Evolutionary conservation across 2,797 vertebrate species (phyloP).

Genomic region (Chaenodraco wilsoni): DNA sequence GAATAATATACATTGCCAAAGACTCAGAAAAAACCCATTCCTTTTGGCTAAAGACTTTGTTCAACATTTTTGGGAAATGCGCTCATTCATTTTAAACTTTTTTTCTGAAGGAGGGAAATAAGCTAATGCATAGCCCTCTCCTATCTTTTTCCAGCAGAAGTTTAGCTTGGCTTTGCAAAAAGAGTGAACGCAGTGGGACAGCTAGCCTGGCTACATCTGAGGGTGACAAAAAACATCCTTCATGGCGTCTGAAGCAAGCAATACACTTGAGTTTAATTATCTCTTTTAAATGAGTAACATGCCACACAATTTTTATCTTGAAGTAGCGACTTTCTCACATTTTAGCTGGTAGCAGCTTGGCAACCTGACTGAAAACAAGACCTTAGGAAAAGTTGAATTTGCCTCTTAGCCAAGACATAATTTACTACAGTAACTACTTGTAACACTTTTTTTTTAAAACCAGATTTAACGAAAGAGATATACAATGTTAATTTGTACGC

Average conservation of each 20-base stretch:
- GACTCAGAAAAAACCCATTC: background rate
- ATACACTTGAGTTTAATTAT: too few species aligned
- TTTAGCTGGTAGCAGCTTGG: slow-evolving; percentile 9
- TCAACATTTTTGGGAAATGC: background rate
- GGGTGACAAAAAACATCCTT: background rate
- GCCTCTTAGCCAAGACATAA: background rate
- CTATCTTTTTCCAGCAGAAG: background rate
- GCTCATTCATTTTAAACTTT: background rate
- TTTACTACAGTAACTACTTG: background rate
- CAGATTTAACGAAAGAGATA: too few species aligned
- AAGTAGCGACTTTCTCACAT: background rate
- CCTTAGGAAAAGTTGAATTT: background rate
- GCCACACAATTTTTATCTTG: background rate
- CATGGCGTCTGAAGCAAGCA: background rate
- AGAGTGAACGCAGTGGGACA: background rate
- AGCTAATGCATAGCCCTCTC: background rate
- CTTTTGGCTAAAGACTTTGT: background rate
- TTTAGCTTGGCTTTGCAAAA: background rate
- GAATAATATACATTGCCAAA: background rate
- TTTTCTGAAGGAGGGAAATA: background rate
- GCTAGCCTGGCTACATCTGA: background rate
- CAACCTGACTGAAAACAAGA: slow-evolving; percentile 10
- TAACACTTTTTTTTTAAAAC: too few species aligned
- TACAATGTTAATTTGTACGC: too few species aligned
- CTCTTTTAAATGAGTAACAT: background rate